Percentiles rank a stretch among this genome's conserved stretches.
Evolutionary conservation across 2,113 vertebrate genomes (phyloP).

Genomic region (Passerina amoena): DNA sequence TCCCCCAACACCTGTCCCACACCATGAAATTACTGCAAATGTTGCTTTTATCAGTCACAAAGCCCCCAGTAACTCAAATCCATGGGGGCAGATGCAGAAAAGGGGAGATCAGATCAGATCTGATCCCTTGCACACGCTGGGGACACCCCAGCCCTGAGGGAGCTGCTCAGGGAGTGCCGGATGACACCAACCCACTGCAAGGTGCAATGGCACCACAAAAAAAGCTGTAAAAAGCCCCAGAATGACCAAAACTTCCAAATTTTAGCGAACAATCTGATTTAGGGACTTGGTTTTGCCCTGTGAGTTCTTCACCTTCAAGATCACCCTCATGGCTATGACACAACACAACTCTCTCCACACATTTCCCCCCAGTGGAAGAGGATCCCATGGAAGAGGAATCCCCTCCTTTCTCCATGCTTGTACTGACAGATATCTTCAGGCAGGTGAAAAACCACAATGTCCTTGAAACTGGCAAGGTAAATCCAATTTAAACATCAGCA

Average conservation of each 20-base stretch:
- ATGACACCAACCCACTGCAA: background rate
- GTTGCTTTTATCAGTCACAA: background rate
- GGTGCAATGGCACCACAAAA: background rate
- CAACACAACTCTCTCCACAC: accelerated
- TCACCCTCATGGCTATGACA: background rate
- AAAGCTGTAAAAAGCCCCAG: background rate
- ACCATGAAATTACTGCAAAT: background rate
- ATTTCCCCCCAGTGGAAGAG: background rate
- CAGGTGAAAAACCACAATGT: background rate
- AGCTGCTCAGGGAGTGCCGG: background rate
- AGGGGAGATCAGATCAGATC: background rate
- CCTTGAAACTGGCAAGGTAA: background rate
- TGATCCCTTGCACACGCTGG: background rate
- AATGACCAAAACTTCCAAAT: background rate
- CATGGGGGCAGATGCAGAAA: background rate
- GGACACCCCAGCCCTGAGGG: background rate
- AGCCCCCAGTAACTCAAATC: background rate
- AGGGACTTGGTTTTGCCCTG: background rate
- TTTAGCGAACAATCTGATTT: background rate
- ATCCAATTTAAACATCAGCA: background rate
- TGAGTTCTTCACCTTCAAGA: background rate
- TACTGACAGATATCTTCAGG: background rate
- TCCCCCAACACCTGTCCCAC: background rate
- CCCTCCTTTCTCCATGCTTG: background rate
- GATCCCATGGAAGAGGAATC: background rate